Base-by-base conservation (phyloP, 2,888 invertebrate species). In the Tetragnatha montana region DNA sequence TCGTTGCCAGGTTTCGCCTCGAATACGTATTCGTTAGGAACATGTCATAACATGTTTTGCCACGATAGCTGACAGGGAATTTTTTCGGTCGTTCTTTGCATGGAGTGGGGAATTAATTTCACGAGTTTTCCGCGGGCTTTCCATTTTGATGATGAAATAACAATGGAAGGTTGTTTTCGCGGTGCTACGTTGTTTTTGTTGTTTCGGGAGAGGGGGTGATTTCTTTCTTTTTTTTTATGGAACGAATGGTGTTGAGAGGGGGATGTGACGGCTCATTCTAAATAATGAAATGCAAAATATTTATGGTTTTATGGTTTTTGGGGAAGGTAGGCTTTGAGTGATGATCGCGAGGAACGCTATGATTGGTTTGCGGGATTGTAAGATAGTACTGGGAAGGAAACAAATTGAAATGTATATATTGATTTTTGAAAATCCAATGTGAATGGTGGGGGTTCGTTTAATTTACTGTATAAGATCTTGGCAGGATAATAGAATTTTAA, bases 41-140 rank as follows among this genome's bases (percentile, higher is more conserved):
- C 85, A 22, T 79, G 85, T 87, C 87, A 87, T 82, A 87, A 87
- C 87, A 87, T 82, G 76, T 87, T 87, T 82, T 75, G 76, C 76
- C 50, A 22, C 79, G 70, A 69, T 74, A 60, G 79, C 81, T 87
- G 87, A 87, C 87, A 74, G 68, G 70, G 71, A 74, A 14, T 69
- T 87, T 51, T 70, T 76, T 49, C 8, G 12, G 49, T 49, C n/a
- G 51, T 78, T 70, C 60, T 50, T 71, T 85, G 78, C 70, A 35
- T 78, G 35, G 51, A 22, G 22, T n/a, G 8, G 51, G 22, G 70
- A 79, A 51, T 85, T 79, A 78, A 74, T 78, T 85, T 85, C 60
- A 70, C 70, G 51, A 35, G 51, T 22, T 82, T 35, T 17, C 35
- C 10, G 73, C 22, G 60, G 60, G 22, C 22, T 49, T 78, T 49